phyloP scores from a whole-genome alignment of 2,113 vertebrate genomes.

The Actenoides hombroni region DNA sequence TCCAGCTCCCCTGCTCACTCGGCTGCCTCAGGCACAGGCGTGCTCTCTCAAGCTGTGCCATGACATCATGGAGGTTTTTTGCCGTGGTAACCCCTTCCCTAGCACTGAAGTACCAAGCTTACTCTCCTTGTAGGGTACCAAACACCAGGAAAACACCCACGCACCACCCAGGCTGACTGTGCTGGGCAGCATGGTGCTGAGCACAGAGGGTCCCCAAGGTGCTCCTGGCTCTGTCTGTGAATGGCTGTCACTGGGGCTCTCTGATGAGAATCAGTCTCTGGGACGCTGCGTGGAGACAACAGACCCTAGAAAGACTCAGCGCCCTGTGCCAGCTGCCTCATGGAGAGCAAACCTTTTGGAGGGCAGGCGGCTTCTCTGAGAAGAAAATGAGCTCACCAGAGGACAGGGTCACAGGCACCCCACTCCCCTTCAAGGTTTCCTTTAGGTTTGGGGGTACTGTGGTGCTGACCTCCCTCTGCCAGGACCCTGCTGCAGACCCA shows the following conservation, averaged over 20 bases:
- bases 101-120: neutral
- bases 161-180: neutral
- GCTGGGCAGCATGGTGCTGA: rapidly evolving
- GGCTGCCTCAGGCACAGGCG: neutral
- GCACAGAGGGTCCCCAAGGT: neutral
- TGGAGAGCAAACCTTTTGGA: neutral
- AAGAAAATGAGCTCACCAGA: neutral
- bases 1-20: neutral
- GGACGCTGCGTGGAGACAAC: rapidly evolving
- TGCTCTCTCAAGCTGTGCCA: neutral
- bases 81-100: neutral
- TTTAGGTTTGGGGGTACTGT: neutral
- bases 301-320: neutral
- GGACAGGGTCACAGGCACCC: neutral
- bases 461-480: neutral
- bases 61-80: neutral
- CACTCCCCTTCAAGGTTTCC: neutral
- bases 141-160: neutral
- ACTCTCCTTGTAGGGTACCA: neutral
- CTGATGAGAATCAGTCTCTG: neutral
- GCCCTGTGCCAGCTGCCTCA: neutral
- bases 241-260: neutral
- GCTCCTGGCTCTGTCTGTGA: neutral
- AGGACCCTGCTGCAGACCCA: neutral
- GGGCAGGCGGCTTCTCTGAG: neutral